Conservation (phyloP, 2,888 invertebrate species). For the Drosophila meridionalis region DNA sequence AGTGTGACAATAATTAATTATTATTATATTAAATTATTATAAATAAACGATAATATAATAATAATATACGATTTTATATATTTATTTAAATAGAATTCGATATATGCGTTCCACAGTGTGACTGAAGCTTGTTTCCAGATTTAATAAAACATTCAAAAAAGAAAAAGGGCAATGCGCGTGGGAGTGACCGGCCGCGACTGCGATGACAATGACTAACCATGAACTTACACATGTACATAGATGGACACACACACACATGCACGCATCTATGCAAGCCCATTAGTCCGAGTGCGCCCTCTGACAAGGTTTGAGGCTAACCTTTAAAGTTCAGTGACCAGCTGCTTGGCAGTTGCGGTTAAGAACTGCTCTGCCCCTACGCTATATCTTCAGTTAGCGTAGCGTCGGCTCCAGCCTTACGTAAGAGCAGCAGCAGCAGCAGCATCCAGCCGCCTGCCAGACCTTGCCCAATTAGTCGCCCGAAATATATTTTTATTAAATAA, state of each 20-base stretch:
- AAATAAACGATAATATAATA: too few species aligned
- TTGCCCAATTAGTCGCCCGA: constrained; percentile 69
- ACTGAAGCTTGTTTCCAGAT: constrained; percentile 18
- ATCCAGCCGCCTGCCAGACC: constrained; percentile 49
- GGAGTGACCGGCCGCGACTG: constrained; percentile 43
- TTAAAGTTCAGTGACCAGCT: constrained; percentile 56
- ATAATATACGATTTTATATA: too few species aligned
- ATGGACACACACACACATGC: not conserved
- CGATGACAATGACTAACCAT: constrained; percentile 44
- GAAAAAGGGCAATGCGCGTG: constrained; percentile 52
- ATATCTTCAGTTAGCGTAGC: constrained; percentile 10
- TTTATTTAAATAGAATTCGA: not conserved
- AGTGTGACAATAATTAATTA: too few species aligned
- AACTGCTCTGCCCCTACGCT: constrained; percentile 37
- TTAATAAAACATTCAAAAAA: constrained; percentile 48
- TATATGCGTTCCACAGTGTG: constrained; percentile 5
- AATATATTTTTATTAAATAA: constrained; percentile 48
- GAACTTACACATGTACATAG: constrained; percentile 39
- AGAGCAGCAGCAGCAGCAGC: constrained; percentile 30
- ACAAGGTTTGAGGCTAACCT: constrained; percentile 49
- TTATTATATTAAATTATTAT: too few species aligned
- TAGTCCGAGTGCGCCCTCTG: constrained; percentile 40
- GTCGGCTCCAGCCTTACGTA: constrained; percentile 19
- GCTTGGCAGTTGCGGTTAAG: constrained; percentile 30
- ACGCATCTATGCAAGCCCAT: constrained; percentile 9